Conservation (phyloP, 2,113 vertebrate genomes). For the Helogale parvula region DNA sequence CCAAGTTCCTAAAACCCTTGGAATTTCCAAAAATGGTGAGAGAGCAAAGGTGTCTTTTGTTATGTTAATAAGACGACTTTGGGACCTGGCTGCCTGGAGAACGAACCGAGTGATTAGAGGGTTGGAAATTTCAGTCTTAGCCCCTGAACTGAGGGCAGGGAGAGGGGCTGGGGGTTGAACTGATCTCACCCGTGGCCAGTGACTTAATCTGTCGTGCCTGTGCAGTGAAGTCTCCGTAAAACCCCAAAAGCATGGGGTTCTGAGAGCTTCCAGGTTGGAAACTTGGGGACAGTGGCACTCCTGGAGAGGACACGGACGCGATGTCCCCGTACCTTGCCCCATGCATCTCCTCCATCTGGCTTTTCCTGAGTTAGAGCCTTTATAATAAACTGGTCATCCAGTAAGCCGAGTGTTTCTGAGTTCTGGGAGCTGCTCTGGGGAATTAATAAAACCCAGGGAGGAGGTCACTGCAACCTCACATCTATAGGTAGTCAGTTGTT, state of each 20-base stretch:
- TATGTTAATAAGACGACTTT: not conserved
- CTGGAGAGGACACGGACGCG: not conserved
- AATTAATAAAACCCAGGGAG: not conserved
- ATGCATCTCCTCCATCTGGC: not conserved
- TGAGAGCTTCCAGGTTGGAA: not conserved
- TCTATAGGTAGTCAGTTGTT: not conserved
- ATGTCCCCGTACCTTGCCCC: not conserved
- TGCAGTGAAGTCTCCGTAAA: not conserved
- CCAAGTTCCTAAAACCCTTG: not conserved
- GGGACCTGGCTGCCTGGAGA: not conserved
- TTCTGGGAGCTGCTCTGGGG: not conserved
- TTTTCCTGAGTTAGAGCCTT: not conserved
- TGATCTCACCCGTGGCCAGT: not conserved
- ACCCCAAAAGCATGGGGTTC: not conserved
- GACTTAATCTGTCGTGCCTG: not conserved
- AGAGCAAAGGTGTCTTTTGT: not conserved
- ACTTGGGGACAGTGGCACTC: not conserved
- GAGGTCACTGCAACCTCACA: not conserved
- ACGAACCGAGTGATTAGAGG: not conserved
- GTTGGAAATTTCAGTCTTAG: too few species aligned
- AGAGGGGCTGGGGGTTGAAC: not conserved
- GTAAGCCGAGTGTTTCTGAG: not conserved
- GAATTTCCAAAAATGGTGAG: not conserved
- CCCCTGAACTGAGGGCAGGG: not conserved
- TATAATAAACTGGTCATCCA: not conserved